phyloP scores from a whole-genome alignment of 2,113 vertebrate genomes.

The Phalacrocorax brasilianus region DNA sequence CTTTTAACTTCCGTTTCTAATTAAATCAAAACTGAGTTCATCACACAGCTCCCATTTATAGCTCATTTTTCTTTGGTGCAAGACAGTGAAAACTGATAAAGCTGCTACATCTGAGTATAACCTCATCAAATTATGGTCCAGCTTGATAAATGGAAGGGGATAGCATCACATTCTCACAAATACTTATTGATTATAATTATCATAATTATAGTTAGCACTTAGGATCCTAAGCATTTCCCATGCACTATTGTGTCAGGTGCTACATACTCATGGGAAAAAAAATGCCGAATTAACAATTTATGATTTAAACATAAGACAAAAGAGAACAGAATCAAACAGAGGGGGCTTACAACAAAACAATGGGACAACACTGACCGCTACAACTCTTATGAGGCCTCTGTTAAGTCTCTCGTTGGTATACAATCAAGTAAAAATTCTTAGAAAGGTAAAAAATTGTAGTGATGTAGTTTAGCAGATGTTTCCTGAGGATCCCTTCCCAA shows the following conservation, averaged over 20 bases:
- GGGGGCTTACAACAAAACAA: background rate
- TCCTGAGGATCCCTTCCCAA: background rate
- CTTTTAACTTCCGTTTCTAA: conserved; percentile 61
- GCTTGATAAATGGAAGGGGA: background rate
- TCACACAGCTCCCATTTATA: background rate
- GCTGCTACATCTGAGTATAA: background rate
- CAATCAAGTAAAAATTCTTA: background rate
- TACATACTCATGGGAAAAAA: background rate
- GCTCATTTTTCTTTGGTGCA: background rate
- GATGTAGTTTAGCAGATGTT: background rate
- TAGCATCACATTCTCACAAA: background rate
- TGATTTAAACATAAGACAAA: background rate
- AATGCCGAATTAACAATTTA: background rate
- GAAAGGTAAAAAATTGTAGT: background rate
- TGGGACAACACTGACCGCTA: background rate
- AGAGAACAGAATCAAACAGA: background rate
- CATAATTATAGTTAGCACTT: background rate
- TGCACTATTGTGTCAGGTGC: background rate
- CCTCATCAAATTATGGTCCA: background rate
- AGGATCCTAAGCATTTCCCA: background rate
- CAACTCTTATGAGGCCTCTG: background rate
- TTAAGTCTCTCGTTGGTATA: background rate
- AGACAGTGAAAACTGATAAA: background rate
- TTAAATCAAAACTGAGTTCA: conserved; percentile 52
- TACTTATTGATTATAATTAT: background rate